A percentile compares a stretch with the other conserved stretches of the same genome.
Conservation (phyloP, 2,888 invertebrate species). For the Nomada goodeniana region DNA sequence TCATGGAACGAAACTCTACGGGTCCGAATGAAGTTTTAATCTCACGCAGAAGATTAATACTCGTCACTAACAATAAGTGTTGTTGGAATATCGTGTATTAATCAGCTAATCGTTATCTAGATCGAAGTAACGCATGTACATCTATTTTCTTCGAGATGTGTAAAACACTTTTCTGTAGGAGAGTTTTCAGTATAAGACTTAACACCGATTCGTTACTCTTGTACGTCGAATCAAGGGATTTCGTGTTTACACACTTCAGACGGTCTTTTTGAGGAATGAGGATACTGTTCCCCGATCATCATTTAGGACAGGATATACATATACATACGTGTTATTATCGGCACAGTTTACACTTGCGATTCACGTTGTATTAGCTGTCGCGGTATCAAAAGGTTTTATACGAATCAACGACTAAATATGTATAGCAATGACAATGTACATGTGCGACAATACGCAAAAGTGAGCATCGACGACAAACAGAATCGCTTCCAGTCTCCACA, state of each 20-base stretch:
- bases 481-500: constrained; percentile 48
- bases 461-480: constrained; percentile 55
- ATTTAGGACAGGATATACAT: constrained; percentile 14
- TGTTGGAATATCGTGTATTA: constrained; percentile 29
- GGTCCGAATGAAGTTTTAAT: constrained; percentile 18
- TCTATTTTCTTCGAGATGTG: constrained; percentile 19
- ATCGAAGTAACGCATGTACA: constrained; percentile 36
- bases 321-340: constrained; percentile 31
- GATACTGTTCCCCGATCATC: background rate
- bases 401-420: constrained; percentile 59
- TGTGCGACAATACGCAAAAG: constrained; percentile 65
- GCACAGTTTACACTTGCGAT: constrained; percentile 39
- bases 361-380: constrained; percentile 53
- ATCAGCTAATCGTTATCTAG: constrained; percentile 46
- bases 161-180: constrained; percentile 40
- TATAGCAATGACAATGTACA: constrained; percentile 70
- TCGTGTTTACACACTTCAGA: constrained; percentile 12
- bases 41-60: constrained; percentile 18
- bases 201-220: constrained; percentile 27
- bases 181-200: constrained; percentile 24
- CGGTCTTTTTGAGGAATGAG: constrained; percentile 15
- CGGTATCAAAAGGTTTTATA: constrained; percentile 70
- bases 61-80: constrained; percentile 17
- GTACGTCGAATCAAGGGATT: constrained; percentile 11
- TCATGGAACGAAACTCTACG: constrained; percentile 26